These are phyloP conservation scores for Rhopalosiphum nymphaeae DNA, from an alignment of 2,888 invertebrate species.

Conservation along the genomic window DNA sequence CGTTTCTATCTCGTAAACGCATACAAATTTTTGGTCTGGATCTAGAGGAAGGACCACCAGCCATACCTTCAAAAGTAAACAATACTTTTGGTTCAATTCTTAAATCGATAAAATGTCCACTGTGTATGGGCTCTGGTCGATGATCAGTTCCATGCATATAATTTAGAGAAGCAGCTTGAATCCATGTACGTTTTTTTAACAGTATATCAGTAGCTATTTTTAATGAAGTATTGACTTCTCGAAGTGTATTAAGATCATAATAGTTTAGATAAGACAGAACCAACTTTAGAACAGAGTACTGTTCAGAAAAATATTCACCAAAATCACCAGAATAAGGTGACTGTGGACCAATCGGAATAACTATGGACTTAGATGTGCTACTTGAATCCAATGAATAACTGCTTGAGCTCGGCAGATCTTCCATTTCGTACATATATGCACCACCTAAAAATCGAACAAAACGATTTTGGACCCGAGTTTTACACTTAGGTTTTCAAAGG, in stretches of 20 bases:
- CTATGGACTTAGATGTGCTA: background rate
- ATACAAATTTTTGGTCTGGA: conserved; percentile 39
- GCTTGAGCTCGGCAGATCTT: background rate
- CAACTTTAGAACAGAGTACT: conserved; percentile 32
- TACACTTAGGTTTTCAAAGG: background rate
- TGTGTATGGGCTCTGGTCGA: background rate
- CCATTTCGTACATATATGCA: conserved; percentile 1
- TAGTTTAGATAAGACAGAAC: conserved; percentile 47
- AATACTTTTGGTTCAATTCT: conserved; percentile 44
- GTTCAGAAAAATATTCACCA: conserved; percentile 31
- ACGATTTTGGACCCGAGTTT: background rate
- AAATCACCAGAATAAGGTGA: conserved; percentile 27
- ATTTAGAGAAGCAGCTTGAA: background rate
- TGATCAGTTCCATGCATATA: conserved; percentile 24
- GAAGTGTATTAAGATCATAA: conserved; percentile 27
- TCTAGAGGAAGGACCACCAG: conserved; percentile 22
- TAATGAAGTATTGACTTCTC: conserved; percentile 4
- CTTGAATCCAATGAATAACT: background rate
- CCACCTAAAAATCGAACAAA: background rate
- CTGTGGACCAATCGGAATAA: background rate
- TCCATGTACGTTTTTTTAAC: conserved; percentile 34
- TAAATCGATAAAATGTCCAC: conserved; percentile 31
- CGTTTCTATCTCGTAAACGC: background rate
- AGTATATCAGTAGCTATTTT: conserved; percentile 16
- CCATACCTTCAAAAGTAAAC: conserved; percentile 50